Evolutionary conservation across 1,140 invertebrate species (phyloP).

Genomic region (Lordiphosa clarofinis): DNA sequence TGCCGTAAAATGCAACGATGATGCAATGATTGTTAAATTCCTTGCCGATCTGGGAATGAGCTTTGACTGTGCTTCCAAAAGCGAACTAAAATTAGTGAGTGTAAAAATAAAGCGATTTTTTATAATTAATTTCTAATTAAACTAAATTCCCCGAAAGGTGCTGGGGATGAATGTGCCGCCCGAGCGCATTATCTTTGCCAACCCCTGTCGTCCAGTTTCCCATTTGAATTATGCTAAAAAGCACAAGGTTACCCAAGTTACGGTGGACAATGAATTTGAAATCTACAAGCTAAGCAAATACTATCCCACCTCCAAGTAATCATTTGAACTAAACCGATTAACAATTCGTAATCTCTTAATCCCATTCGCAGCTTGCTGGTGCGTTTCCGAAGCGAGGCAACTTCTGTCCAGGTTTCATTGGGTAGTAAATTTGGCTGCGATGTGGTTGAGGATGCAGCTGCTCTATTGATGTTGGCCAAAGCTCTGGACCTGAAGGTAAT

Average conservation of each 20-base stretch:
- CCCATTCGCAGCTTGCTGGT: constrained; percentile 87
- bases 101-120: not conserved
- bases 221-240: constrained; percentile 93
- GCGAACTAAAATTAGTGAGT: constrained; percentile 86
- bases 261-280: constrained; percentile 97
- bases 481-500: constrained; percentile 78
- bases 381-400: constrained; percentile 94
- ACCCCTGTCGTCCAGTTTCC: constrained; percentile 96
- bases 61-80: constrained; percentile 98
- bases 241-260: constrained; percentile 90
- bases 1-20: constrained; percentile 98
- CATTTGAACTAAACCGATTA: too few relatives aligned
- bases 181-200: constrained; percentile 96
- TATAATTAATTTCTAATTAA: too few relatives aligned
- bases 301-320: constrained; percentile 89
- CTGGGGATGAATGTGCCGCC: constrained; percentile 89
- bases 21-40: constrained; percentile 88
- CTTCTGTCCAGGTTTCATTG: constrained; percentile 91
- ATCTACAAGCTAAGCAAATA: constrained; percentile 93
- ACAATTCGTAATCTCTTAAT: not conserved
- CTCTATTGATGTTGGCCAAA: constrained; percentile 88
- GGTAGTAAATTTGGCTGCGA: constrained; percentile 98
- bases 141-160: constrained; percentile 27
- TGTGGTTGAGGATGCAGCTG: constrained; percentile 87
- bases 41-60: constrained; percentile 91